These are phyloP conservation scores for Aspiorhynchus laticeps DNA, from an alignment of 2,113 vertebrate species.

Conservation along the genomic window DNA sequence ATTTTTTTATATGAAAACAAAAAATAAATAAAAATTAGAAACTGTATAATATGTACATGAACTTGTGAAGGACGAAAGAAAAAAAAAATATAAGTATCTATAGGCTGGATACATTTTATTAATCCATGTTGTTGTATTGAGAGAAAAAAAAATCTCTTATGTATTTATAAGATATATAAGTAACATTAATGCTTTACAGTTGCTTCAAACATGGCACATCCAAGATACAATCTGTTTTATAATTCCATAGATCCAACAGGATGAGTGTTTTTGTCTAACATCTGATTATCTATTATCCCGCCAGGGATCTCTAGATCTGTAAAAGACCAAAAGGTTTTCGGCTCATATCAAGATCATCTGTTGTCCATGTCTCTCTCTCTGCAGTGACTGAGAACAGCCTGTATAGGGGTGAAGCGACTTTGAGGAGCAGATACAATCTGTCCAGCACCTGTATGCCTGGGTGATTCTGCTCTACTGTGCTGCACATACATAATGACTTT, in stretches of 20 bases:
- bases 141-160: neutral
- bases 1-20: neutral
- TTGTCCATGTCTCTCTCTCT: conserved; percentile 4
- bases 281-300: neutral
- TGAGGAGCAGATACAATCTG: conserved; percentile 31
- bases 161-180: too few species aligned
- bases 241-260: neutral
- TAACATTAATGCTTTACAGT: neutral
- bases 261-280: neutral
- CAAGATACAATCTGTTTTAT: neutral
- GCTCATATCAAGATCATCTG: conserved; percentile 13
- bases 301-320: neutral
- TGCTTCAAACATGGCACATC: neutral
- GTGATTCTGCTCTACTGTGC: neutral
- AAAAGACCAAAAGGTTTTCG: conserved; percentile 10
- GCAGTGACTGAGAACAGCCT: conserved; percentile 23
- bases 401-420: conserved; percentile 20
- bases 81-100: neutral
- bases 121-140: neutral
- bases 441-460: conserved; percentile 15
- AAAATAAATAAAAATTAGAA: neutral
- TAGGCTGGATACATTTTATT: neutral
- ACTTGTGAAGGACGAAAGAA: neutral
- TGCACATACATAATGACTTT: conserved; percentile 27
- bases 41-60: too few species aligned